phyloP scores from a whole-genome alignment of 2,797 vertebrate species.

The Schizothorax lantsangensis region DNA sequence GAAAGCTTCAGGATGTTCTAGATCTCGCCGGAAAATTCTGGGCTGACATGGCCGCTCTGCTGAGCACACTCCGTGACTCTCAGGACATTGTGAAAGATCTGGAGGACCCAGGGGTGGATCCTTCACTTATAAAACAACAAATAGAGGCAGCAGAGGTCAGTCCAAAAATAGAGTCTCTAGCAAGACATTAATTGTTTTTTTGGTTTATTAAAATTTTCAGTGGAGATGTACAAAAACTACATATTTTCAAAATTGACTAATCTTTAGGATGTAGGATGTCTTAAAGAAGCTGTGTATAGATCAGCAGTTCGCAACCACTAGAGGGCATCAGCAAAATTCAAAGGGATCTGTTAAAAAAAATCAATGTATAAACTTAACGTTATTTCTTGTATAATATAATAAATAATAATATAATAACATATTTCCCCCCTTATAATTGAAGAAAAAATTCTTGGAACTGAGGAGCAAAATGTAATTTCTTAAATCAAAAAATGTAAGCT shows the following conservation, averaged over 20 bases:
- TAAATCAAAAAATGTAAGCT: not conserved
- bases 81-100: conserved; percentile 96
- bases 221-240: not conserved
- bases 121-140: conserved; percentile 98
- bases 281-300: not conserved
- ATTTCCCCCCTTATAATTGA: not conserved
- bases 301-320: not conserved
- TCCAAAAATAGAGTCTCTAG: not conserved
- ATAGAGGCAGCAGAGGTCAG: conserved; percentile 95
- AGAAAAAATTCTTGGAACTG: not conserved
- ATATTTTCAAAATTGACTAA: not conserved
- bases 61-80: conserved; percentile 94
- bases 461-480: not conserved
- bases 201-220: not conserved
- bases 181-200: not conserved
- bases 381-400: not conserved
- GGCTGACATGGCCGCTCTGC: conserved; percentile 93
- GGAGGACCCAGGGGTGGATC: conserved; percentile 97
- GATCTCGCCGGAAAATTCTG: conserved; percentile 98
- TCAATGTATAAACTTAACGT: not conserved
- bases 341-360: not conserved
- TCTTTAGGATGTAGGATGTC: not conserved
- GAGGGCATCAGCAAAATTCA: not conserved
- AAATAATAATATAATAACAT: not conserved
- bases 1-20: conserved; percentile 93